Evolutionary conservation across 2,888 invertebrate genomes (phyloP), one percentile per base, ranked within the genome.

Genomic region (Malacosoma neustria): DNA sequence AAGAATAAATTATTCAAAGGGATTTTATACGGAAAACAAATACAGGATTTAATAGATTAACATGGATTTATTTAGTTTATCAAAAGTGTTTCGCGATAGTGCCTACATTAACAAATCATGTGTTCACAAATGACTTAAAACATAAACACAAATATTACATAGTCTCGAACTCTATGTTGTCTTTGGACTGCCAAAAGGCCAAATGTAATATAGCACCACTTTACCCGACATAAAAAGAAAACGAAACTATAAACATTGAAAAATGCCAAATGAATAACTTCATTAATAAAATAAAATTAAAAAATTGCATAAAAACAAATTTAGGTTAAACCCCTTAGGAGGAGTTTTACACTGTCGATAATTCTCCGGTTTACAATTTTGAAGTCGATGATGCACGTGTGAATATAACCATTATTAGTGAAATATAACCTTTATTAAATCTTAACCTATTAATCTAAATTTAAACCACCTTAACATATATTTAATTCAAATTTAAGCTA

Each of bases 1-100:
- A n/a, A n/a, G 22, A 22, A 1, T 7, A 22, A 22, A 9, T 3
- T 3, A 22, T 5, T 22, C 5, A 22, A 22, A 9, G 22, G 5
- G 22, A 22, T 5, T 7, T 3, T 22, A 9, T 5, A 9, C 22
- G 40, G 42, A 53, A 50, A 54, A 57, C 48, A 48, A 47, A 52
- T 46, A 55, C 51, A 52, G 51, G 38, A 33, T 37, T 22, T 40
- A 56, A 54, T 64, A 63, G 74, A 81, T 75, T 79, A 80, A 82
- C 79, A 81, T 82, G 72, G 69, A 71, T 82, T 82, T 84, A 81
- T 81, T 84, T 68, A 72, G 65, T 72, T 77, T 70, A 77, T 72
- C 72, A 79, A 74, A 73, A 72, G 71, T 76, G 74, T 77, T 73
- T 66, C 63, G 77, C 82, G 79, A 76, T 61, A 65, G 82, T 82